phyloP scores from a whole-genome alignment of 2,888 invertebrate species.

The Sinelater perroti region DNA sequence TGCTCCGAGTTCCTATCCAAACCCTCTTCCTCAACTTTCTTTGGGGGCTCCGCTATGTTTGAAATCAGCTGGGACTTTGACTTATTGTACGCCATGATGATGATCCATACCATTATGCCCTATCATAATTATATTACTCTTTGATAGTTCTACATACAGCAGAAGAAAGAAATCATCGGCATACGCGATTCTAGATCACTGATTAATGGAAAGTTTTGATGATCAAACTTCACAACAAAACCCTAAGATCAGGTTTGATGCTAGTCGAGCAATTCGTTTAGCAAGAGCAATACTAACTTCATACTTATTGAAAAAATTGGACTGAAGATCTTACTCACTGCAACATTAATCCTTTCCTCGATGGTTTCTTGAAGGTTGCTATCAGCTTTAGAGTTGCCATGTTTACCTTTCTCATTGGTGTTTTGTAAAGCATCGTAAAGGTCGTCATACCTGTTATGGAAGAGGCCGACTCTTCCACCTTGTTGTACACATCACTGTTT shows the following conservation, averaged over 20 bases:
- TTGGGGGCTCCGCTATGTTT: constrained; percentile 46
- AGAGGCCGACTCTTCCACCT: constrained; percentile 18
- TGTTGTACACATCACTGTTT: constrained; percentile 24
- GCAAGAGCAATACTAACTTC: constrained; percentile 17
- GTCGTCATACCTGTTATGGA: constrained; percentile 46
- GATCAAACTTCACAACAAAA: constrained; percentile 54
- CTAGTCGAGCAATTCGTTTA: constrained; percentile 45
- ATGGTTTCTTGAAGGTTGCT: constrained; percentile 12
- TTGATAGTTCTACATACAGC: constrained; percentile 63
- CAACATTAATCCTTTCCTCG: constrained; percentile 9
- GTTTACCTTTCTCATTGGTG: constrained; percentile 7
- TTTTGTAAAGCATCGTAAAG: constrained; percentile 24
- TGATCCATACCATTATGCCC: constrained; percentile 52
- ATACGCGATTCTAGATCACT: constrained; percentile 57
- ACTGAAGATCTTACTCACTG: constrained; percentile 16
- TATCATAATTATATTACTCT: constrained; percentile 52
- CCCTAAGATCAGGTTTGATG: constrained; percentile 44
- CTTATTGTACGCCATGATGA: constrained; percentile 45
- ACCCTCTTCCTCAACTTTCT: constrained; percentile 51
- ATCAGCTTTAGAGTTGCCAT: constrained; percentile 10
- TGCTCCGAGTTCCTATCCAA: constrained; percentile 57
- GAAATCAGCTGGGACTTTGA: constrained; percentile 50
- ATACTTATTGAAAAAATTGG: constrained; percentile 27
- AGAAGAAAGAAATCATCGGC: constrained; percentile 64
- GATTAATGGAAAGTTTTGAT: constrained; percentile 58